Evolutionary conservation across 2,113 vertebrate species (phyloP).

Genomic region (Cyprichromis sp.): DNA sequence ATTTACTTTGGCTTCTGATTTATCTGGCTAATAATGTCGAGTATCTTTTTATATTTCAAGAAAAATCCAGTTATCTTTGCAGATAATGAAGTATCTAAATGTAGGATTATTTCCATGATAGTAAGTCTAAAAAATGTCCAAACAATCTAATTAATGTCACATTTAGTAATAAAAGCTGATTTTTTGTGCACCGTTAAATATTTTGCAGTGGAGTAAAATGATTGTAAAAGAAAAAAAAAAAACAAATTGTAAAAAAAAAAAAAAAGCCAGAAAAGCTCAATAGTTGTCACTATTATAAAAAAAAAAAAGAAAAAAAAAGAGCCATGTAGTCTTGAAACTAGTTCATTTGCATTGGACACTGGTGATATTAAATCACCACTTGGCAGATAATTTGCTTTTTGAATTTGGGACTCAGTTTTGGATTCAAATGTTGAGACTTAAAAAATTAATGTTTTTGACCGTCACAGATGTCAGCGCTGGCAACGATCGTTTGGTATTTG

Average conservation of each 20-base stretch:
- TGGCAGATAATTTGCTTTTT: not conserved
- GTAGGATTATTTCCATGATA: not conserved
- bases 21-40: not conserved
- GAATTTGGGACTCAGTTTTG: not conserved
- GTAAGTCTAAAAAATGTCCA: not conserved
- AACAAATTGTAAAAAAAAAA: not conserved
- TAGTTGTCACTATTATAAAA: not conserved
- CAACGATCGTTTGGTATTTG: not conserved
- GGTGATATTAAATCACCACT: slow-evolving; percentile 3
- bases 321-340: not conserved
- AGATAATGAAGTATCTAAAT: not conserved
- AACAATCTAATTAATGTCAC: not conserved
- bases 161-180: not conserved
- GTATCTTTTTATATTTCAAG: not conserved
- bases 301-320: not conserved
- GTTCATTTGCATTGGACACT: not conserved
- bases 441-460: not conserved
- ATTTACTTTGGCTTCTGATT: not conserved
- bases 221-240: not conserved
- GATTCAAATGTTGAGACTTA: not conserved
- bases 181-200: not conserved
- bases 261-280: not conserved
- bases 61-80: not conserved
- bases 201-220: not conserved
- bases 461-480: slow-evolving; percentile 1